Conservation (phyloP, 2,113 vertebrate genomes). For the Leptocoma aspasia region DNA sequence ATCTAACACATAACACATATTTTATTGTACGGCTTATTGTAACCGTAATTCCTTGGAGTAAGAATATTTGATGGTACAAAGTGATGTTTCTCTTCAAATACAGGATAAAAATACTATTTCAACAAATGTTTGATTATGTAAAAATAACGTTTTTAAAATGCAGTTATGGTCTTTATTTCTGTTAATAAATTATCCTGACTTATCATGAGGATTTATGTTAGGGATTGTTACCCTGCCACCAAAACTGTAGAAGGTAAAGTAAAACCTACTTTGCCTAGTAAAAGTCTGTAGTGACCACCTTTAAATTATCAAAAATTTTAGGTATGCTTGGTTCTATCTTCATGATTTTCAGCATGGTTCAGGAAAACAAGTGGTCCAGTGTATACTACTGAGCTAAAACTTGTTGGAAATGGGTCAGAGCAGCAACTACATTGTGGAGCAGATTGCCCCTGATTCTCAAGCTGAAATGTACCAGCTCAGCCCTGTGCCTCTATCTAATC, state of each 20-base stretch:
- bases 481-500: neutral
- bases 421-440: neutral
- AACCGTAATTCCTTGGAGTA: neutral
- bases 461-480: neutral
- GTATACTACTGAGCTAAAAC: neutral
- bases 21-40: neutral
- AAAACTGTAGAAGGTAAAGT: neutral
- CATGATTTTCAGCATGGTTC: neutral
- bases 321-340: neutral
- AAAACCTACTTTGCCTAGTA: neutral
- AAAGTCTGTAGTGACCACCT: neutral
- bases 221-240: neutral
- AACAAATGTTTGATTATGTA: neutral
- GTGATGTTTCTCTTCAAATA: neutral
- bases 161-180: neutral
- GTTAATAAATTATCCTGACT: neutral
- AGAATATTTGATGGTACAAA: neutral
- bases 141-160: neutral
- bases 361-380: neutral
- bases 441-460: neutral
- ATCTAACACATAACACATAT: neutral
- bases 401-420: neutral
- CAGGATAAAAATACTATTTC: neutral
- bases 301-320: neutral
- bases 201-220: neutral